phyloP scores from a whole-genome alignment of 2,888 invertebrate genomes.

The Odontocerum albicorne region DNA sequence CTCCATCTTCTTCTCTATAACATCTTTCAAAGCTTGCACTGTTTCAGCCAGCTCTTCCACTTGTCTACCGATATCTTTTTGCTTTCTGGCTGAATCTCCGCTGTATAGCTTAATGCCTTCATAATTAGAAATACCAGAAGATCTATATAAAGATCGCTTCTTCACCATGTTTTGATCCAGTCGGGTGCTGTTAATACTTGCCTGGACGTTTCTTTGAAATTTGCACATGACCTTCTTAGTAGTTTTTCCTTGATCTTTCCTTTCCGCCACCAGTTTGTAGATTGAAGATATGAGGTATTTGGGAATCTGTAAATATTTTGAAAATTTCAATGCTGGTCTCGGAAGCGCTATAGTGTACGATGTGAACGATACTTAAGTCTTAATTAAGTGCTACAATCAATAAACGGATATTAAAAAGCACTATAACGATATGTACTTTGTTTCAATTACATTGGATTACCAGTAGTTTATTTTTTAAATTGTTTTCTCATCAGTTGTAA shows the following conservation, averaged over 20 bases:
- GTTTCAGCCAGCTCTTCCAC: constrained; percentile 7
- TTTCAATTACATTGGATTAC: no score
- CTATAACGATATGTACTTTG: no score
- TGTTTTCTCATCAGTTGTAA: no score
- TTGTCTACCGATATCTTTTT: constrained; percentile 8
- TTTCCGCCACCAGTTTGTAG: constrained; percentile 73
- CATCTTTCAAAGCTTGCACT: constrained; percentile 8
- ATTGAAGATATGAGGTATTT: constrained; percentile 73
- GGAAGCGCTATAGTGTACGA: background rate
- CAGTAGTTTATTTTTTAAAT: no score
- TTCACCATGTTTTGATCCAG: constrained; percentile 7
- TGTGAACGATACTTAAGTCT: no score
- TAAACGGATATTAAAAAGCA: no score
- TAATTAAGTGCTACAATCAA: no score
- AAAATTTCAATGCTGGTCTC: background rate
- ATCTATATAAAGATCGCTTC: no score
- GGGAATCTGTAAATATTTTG: constrained; percentile 57
- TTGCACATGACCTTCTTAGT: constrained; percentile 46
- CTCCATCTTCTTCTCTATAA: constrained; percentile 12
- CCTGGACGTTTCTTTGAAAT: no score
- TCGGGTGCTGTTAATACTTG: constrained; percentile 3
- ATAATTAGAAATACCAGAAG: no score
- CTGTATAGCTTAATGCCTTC: no score
- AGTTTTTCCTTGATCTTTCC: constrained; percentile 47
- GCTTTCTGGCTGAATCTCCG: constrained; percentile 5